Evolutionary conservation across 2,888 invertebrate genomes (phyloP).

Genomic region (Hypercompe scribonia): DNA sequence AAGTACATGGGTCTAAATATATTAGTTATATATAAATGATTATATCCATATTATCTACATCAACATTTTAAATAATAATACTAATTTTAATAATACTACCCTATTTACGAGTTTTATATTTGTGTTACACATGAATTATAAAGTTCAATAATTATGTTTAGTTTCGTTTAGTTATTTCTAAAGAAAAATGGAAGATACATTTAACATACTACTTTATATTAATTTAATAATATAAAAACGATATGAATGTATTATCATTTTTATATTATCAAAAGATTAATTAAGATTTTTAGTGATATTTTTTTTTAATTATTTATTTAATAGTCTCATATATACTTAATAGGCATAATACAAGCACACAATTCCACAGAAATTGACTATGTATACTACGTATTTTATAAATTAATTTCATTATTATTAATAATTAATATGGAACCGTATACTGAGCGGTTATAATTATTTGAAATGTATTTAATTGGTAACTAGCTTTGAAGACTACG

Average conservation of each 20-base stretch:
- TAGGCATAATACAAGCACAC: conserved; percentile 17
- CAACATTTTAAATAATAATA: conserved; percentile 10
- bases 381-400: conserved; percentile 17
- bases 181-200: conserved; percentile 31
- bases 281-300: conserved; percentile 12
- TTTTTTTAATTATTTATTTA: conserved; percentile 9
- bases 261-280: background rate
- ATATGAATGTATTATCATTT: conserved; percentile 5
- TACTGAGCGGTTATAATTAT: background rate
- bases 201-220: conserved; percentile 9
- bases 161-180: conserved; percentile 8
- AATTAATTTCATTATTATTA: background rate
- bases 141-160: conserved; percentile 2
- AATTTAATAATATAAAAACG: background rate
- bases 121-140: background rate
- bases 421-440: background rate
- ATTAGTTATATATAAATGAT: conserved; percentile 29
- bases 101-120: background rate
- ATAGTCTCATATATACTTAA: conserved; percentile 8
- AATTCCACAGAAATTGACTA: conserved; percentile 32
- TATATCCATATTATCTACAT: conserved; percentile 15
- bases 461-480: background rate
- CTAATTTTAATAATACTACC: background rate
- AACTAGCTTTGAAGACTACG: background rate
- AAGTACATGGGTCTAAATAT: conserved; percentile 29